phyloP scores from a whole-genome alignment of 2,888 invertebrate species.

The Apomyelois bistriatella region DNA sequence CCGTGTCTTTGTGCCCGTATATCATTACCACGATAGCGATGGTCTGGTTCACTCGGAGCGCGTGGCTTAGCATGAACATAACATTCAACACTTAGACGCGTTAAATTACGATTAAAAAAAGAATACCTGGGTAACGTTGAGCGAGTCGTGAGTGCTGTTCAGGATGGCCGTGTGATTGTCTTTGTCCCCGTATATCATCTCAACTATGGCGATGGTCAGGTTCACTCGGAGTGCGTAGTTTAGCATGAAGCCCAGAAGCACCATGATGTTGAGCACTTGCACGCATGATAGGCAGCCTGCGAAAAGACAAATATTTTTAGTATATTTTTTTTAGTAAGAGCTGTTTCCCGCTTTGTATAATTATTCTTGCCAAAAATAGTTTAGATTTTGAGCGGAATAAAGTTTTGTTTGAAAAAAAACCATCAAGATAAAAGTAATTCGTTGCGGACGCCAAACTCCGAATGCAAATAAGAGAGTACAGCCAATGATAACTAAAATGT shows the following conservation, averaged over 20 bases:
- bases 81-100: constrained; percentile 90
- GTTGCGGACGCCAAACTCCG: no score
- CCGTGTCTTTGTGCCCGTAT: constrained; percentile 45
- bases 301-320: constrained; percentile 35
- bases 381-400: no score
- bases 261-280: constrained; percentile 90
- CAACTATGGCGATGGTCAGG: constrained; percentile 91
- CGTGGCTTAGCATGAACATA: constrained; percentile 95
- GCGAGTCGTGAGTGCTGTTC: constrained; percentile 39
- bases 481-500: no score
- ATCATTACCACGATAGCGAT: constrained; percentile 94
- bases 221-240: constrained; percentile 94
- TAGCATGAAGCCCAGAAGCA: constrained; percentile 92
- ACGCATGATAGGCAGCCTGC: constrained; percentile 87
- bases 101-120: no score
- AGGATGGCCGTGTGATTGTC: constrained; percentile 39
- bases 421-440: no score
- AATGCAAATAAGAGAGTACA: no score
- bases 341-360: no score
- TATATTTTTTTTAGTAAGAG: neutral
- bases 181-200: constrained; percentile 82
- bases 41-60: constrained; percentile 91
- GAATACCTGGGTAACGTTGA: constrained; percentile 67
- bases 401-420: no score
- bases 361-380: no score